A percentile compares a stretch with the other conserved stretches of the same genome.
Evolutionary conservation across 2,797 vertebrate genomes (phyloP).

Genomic region (Oophaga sylvatica): DNA sequence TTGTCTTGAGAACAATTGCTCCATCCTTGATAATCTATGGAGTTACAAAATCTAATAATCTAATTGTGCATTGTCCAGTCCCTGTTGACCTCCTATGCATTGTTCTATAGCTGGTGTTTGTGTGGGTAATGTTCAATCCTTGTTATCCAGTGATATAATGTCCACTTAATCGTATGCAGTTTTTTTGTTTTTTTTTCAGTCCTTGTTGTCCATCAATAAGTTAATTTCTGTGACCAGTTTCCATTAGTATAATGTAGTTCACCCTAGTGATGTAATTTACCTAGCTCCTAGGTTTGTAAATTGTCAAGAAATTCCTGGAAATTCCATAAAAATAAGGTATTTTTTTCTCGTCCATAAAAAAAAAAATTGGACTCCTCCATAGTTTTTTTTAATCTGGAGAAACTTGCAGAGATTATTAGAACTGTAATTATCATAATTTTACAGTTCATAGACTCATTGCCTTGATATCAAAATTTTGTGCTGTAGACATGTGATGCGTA

Average conservation of each 20-base stretch:
- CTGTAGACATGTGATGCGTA: no score
- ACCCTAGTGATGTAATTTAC: not conserved
- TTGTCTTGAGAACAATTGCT: not conserved
- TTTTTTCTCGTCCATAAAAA: no score
- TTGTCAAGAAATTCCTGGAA: no score
- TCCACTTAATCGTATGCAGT: not conserved
- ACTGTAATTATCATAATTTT: no score
- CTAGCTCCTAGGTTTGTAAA: not conserved
- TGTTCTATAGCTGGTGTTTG: not conserved
- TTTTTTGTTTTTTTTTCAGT: not conserved
- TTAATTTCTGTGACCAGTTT: not conserved
- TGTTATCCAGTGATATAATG: not conserved
- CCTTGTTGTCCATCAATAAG: not conserved
- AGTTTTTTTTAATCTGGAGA: no score
- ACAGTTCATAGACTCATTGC: no score
- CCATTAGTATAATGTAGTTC: not conserved
- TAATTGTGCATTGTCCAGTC: not conserved
- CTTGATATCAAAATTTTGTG: no score
- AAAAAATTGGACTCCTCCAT: no score
- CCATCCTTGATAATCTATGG: not conserved
- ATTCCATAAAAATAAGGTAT: no score
- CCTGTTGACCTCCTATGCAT: not conserved
- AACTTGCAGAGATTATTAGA: no score
- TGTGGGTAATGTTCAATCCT: not conserved
- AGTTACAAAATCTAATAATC: not conserved